phyloP scores from a whole-genome alignment of 2,888 invertebrate genomes.

The Cheilosia vernalis region DNA sequence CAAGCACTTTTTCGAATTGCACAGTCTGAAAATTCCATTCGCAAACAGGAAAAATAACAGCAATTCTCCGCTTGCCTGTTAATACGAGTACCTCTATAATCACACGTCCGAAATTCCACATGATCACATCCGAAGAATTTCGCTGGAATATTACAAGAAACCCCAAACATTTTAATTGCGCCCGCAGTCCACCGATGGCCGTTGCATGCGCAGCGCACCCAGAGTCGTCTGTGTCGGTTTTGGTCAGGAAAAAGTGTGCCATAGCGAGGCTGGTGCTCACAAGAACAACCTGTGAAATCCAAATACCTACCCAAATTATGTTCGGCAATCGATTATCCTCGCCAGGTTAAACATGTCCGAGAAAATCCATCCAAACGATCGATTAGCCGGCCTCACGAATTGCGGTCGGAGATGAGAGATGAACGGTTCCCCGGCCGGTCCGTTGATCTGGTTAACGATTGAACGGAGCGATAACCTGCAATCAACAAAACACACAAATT shows the following conservation, averaged over 20 bases:
- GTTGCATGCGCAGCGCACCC: neutral
- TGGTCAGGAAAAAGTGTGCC: constrained; percentile 47
- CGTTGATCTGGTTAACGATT: neutral
- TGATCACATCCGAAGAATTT: constrained; percentile 55
- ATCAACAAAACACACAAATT: constrained; percentile 68
- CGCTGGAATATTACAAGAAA: constrained; percentile 28
- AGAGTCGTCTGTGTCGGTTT: neutral
- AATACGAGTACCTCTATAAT: constrained; percentile 54
- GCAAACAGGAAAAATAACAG: constrained; percentile 58
- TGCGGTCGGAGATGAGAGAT: neutral
- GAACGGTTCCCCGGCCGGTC: neutral
- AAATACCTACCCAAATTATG: constrained; percentile 62
- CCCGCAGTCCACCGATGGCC: constrained; percentile 24
- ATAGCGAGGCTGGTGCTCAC: neutral
- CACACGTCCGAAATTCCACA: constrained; percentile 51
- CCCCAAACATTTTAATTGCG: constrained; percentile 52
- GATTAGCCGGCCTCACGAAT: constrained; percentile 31
- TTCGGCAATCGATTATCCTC: constrained; percentile 68
- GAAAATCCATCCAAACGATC: constrained; percentile 62
- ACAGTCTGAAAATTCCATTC: constrained; percentile 32
- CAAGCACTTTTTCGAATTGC: constrained; percentile 35
- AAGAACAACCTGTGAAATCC: constrained; percentile 59
- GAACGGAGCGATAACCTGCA: constrained; percentile 48
- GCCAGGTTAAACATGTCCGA: constrained; percentile 60
- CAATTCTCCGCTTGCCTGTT: constrained; percentile 30